Percentiles rank a stretch among this genome's conserved stretches.
Conservation (phyloP, 2,113 vertebrate genomes). For the Thunnus maccoyii region DNA sequence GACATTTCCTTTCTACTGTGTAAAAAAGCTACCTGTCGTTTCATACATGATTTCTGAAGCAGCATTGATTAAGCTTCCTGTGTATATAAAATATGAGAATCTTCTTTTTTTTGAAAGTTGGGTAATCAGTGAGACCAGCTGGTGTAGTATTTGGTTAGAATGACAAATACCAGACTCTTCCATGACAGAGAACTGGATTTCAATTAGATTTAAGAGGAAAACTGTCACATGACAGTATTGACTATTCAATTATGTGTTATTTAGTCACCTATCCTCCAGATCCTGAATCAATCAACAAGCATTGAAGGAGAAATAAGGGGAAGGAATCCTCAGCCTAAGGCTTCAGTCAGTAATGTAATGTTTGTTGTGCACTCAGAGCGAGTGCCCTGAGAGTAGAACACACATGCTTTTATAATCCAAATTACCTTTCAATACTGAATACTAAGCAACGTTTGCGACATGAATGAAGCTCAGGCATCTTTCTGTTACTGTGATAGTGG, state of each 20-base stretch:
- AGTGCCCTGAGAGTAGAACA: background rate
- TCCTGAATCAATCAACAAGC: conserved; percentile 42
- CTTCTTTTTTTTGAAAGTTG: background rate
- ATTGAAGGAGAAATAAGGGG: conserved; percentile 65
- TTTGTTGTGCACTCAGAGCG: background rate
- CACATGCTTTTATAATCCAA: background rate
- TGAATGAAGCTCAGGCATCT: conserved; percentile 58
- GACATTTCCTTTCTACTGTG: conserved; percentile 45
- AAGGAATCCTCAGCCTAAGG: conserved; percentile 38
- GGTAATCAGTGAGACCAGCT: background rate
- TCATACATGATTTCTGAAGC: conserved; percentile 33
- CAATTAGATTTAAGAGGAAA: conserved; percentile 1
- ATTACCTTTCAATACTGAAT: conserved; percentile 15
- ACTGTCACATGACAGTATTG: background rate
- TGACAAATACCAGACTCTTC: conserved; percentile 47
- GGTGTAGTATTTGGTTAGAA: conserved; percentile 7
- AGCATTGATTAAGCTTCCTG: conserved; percentile 20
- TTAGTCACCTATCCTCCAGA: background rate
- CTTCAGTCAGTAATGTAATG: conserved; percentile 55
- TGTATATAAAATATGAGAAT: background rate
- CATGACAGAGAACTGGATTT: background rate
- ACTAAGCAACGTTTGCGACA: conserved; percentile 20
- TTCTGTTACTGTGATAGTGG: conserved; percentile 48
- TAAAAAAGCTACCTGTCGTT: conserved; percentile 49
- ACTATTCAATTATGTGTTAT: background rate